These are phyloP conservation scores for Metopolophium dirhodum DNA, from an alignment of 1,140 invertebrate genomes.

Conservation along the genomic window DNA sequence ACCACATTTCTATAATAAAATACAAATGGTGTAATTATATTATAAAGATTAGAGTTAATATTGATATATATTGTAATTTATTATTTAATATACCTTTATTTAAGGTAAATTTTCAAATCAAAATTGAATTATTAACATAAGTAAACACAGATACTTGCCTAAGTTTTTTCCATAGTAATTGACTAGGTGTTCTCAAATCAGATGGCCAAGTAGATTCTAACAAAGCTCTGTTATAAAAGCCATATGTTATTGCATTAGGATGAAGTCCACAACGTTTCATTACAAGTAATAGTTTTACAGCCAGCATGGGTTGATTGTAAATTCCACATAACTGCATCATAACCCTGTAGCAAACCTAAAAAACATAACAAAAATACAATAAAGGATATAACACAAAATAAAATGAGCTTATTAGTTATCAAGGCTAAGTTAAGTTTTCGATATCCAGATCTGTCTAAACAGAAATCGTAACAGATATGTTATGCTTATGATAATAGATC, in stretches of 20 bases:
- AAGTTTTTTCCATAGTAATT: slow-evolving; percentile 91
- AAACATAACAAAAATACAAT: slow-evolving; percentile 31
- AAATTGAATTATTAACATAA: neutral
- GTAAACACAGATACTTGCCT: slow-evolving; percentile 62
- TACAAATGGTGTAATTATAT: neutral
- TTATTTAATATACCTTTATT: too few species aligned
- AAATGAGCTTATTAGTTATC: neutral
- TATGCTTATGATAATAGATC: neutral
- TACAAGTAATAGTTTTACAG: slow-evolving; percentile 91
- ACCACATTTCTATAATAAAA: slow-evolving; percentile 77
- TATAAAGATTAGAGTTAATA: neutral
- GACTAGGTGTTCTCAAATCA: slow-evolving; percentile 80
- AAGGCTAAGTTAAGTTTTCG: neutral
- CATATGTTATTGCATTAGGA: slow-evolving; percentile 98
- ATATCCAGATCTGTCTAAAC: too few species aligned
- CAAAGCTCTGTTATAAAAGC: slow-evolving; percentile 84
- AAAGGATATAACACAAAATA: too few species aligned
- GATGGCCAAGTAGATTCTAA: slow-evolving; percentile 94
- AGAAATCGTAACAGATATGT: too few species aligned
- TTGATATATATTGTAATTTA: neutral
- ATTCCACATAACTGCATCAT: slow-evolving; percentile 98
- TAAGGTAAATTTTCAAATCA: neutral
- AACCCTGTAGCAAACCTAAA: slow-evolving; percentile 92
- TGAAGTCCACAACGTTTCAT: slow-evolving; percentile 95
- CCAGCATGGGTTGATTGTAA: slow-evolving; percentile 90